These are phyloP conservation scores for Cyanoliseus patagonus DNA, from an alignment of 2,113 vertebrate species.

Conservation along the genomic window DNA sequence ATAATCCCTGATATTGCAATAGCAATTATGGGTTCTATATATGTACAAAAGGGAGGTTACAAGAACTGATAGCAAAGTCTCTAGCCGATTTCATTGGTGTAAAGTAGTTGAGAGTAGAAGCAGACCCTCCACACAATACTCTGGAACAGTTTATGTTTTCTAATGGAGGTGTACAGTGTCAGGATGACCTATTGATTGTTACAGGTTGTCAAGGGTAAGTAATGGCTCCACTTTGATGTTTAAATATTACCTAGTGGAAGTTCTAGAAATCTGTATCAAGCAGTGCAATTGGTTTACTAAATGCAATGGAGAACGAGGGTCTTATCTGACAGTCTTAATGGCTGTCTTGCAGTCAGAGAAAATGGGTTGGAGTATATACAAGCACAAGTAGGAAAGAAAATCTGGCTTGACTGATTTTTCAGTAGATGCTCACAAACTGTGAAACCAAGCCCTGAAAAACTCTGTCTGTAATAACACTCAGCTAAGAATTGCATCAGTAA, in stretches of 20 bases:
- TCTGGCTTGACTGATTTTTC: neutral
- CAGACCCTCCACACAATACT: neutral
- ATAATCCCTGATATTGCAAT: neutral
- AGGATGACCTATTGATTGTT: neutral
- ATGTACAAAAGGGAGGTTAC: neutral
- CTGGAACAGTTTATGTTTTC: neutral
- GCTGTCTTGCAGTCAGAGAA: neutral
- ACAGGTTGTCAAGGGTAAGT: neutral
- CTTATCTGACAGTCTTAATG: neutral
- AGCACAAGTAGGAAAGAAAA: neutral
- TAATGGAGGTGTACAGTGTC: neutral
- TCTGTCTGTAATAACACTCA: neutral
- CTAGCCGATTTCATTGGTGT: neutral
- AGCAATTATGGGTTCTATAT: neutral
- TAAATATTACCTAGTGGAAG: slow-evolving; percentile 16
- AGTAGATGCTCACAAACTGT: neutral
- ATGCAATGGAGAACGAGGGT: neutral
- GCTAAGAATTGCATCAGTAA: neutral
- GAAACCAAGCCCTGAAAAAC: neutral
- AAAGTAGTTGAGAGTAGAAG: neutral
- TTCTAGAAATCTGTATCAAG: neutral
- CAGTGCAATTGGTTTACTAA: neutral
- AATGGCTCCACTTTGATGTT: neutral
- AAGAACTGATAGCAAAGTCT: neutral
- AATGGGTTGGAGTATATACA: neutral